Evolutionary conservation across 2,113 vertebrate species (phyloP).

Genomic region (Asarcornis scutulata): DNA sequence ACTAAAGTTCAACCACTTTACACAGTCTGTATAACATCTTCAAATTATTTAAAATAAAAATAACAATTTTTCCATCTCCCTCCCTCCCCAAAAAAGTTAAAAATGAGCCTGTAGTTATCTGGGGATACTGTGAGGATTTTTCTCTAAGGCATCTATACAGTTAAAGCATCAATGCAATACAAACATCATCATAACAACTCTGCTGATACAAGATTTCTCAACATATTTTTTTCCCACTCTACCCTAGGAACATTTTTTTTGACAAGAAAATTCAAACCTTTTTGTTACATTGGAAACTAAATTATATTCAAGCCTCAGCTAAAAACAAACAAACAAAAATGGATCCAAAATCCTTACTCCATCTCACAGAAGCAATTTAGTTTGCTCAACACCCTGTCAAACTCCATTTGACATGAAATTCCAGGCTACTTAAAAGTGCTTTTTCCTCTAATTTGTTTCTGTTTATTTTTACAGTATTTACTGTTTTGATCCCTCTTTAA

Average conservation of each 20-base stretch:
- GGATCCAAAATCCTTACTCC: background rate
- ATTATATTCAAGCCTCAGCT: slow-evolving; percentile 32
- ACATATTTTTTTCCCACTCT: slow-evolving; percentile 8
- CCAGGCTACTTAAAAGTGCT: background rate
- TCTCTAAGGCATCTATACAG: background rate
- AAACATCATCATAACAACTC: background rate
- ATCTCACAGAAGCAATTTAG: slow-evolving; percentile 50
- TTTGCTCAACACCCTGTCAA: slow-evolving; percentile 45
- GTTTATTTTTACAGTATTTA: slow-evolving; percentile 14
- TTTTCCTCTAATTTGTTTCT: background rate
- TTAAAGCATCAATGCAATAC: background rate
- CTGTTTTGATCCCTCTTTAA: slow-evolving; percentile 17
- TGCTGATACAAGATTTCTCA: background rate
- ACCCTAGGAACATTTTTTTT: background rate
- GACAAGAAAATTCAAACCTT: slow-evolving; percentile 16
- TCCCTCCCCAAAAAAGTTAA: too few species aligned
- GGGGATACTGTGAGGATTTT: background rate
- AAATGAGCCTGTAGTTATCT: background rate
- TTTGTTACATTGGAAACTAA: slow-evolving; percentile 30
- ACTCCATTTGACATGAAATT: slow-evolving; percentile 54
- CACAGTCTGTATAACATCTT: background rate
- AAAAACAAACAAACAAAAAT: slow-evolving; percentile 8
- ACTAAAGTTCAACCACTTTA: background rate
- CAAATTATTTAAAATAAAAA: background rate
- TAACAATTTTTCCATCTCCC: background rate